phyloP scores from a whole-genome alignment of 2,888 invertebrate species.

The Meloe dianella region DNA sequence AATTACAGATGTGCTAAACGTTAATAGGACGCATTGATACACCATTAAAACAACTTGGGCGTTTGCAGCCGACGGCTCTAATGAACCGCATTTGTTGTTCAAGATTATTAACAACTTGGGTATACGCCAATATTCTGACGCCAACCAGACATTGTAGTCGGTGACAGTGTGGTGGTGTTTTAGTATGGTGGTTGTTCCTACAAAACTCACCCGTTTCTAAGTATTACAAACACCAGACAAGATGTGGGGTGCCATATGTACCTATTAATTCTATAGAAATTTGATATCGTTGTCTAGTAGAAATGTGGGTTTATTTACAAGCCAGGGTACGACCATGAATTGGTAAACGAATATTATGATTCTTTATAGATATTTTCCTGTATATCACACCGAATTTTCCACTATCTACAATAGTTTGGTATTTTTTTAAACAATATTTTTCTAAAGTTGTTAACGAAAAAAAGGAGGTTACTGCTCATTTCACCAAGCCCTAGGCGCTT shows the following conservation, averaged over 20 bases:
- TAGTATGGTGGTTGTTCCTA: background rate
- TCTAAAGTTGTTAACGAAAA: too few species aligned
- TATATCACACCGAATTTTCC: background rate
- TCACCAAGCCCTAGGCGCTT: too few species aligned
- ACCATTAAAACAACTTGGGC: conserved; percentile 30
- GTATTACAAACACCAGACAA: background rate
- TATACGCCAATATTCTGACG: conserved; percentile 10
- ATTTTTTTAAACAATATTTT: too few species aligned
- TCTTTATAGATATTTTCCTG: background rate
- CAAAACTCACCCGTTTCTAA: background rate
- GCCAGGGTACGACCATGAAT: too few species aligned
- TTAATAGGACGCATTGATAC: conserved; percentile 31
- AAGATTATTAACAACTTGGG: conserved; percentile 16
- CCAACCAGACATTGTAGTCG: background rate
- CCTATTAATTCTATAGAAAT: conserved; percentile 1
- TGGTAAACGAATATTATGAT: too few species aligned
- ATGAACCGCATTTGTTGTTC: conserved; percentile 32
- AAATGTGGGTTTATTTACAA: background rate
- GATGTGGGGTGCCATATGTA: background rate
- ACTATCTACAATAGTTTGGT: background rate
- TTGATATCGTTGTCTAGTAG: background rate
- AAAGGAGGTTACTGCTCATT: too few species aligned
- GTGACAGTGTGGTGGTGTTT: background rate
- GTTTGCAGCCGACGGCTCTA: conserved; percentile 26
- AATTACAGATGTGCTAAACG: conserved; percentile 25